These are phyloP conservation scores for Chaetodon auriga DNA, from an alignment of 2,113 vertebrate genomes.

Conservation along the genomic window DNA sequence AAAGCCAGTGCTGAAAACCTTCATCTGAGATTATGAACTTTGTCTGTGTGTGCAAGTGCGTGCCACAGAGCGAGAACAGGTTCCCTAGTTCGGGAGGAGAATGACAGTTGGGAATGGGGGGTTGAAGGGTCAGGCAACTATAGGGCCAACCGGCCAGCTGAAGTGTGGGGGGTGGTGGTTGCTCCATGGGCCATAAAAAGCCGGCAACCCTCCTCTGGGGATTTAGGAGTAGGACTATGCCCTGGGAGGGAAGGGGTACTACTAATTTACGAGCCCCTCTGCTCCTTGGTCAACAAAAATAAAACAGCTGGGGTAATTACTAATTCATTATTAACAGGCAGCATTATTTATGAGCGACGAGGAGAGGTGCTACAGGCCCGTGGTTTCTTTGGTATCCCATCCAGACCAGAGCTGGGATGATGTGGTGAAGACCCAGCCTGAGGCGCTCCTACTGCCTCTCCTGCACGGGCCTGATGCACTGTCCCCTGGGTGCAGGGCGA, in stretches of 20 bases:
- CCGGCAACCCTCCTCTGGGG: conserved; percentile 54
- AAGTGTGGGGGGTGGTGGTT: conserved; percentile 40
- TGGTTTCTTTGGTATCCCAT: conserved; percentile 76
- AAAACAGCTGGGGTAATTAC: conserved; percentile 84
- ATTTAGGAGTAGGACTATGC: conserved; percentile 52
- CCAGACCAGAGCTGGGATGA: conserved; percentile 76
- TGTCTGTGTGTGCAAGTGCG: conserved; percentile 9
- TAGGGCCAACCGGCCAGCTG: conserved; percentile 1
- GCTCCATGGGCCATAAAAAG: conserved; percentile 70
- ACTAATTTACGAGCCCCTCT: conserved; percentile 78
- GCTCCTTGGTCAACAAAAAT: conserved; percentile 82
- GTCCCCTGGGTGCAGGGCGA: conserved; percentile 75
- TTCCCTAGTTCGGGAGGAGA: conserved; percentile 9
- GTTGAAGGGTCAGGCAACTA: conserved; percentile 27
- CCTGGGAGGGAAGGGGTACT: conserved; percentile 56
- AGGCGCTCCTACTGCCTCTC: conserved; percentile 79
- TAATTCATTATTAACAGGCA: conserved; percentile 86
- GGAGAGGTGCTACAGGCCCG: conserved; percentile 70
- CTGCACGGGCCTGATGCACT: conserved; percentile 64
- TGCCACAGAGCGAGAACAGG: conserved; percentile 26
- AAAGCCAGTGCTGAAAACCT: not conserved
- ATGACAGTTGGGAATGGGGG: conserved; percentile 43
- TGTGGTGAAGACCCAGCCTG: conserved; percentile 80
- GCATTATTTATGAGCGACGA: conserved; percentile 85
- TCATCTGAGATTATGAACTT: conserved; percentile 23